Conservation (phyloP, 2,888 invertebrate genomes). For the Epinotia ramella region DNA sequence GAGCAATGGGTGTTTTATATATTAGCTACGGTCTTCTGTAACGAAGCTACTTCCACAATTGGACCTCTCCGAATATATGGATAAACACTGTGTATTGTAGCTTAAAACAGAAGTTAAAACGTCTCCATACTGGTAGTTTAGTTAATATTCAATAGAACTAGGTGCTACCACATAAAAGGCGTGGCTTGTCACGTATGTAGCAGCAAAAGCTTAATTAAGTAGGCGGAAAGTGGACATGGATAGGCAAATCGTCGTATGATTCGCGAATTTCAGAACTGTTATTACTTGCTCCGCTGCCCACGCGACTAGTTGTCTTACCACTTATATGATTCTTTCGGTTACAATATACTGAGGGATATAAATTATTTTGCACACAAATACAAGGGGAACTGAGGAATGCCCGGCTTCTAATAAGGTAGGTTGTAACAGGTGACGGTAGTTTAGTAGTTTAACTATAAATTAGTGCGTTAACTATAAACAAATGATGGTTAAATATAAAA, state of each 20-base stretch:
- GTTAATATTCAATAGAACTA: neutral
- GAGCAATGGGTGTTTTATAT: no score
- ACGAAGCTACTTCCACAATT: no score
- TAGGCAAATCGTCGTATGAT: neutral
- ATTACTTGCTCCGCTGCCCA: constrained; percentile 1
- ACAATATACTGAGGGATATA: neutral
- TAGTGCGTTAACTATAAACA: no score
- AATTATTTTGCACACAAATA: neutral
- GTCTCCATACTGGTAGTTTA: neutral
- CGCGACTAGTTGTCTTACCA: neutral
- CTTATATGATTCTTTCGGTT: neutral
- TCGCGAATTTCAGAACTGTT: neutral
- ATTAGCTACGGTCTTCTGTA: no score
- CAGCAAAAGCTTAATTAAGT: neutral
- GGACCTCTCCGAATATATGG: no score
- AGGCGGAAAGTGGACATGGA: neutral
- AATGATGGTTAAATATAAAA: no score
- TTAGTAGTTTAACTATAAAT: no score
- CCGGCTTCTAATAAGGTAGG: no score
- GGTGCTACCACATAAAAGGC: neutral
- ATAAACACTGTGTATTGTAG: no score
- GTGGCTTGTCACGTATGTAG: neutral
- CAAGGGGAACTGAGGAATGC: no score
- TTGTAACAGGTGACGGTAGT: no score
- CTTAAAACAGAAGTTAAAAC: neutral